Base-by-base conservation (phyloP, 2,113 vertebrate species). In the Microcebus lehilahytsara region DNA sequence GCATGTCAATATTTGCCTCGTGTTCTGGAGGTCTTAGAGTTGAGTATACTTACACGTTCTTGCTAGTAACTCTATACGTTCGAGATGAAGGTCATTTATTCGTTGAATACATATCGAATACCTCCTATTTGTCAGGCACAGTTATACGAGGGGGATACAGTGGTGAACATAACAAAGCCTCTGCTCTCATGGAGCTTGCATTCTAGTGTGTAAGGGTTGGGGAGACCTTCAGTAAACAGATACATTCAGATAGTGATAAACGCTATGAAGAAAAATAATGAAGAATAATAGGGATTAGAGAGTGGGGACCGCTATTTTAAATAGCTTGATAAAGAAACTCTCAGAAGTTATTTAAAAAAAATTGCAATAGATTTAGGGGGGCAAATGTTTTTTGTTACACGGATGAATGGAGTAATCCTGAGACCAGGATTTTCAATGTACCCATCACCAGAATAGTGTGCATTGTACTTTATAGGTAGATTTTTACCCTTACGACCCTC, bases 261-360 rank as follows among this genome's bases (percentile, higher is more conserved):
- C 32, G 13, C 19, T 16, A 7, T 85, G 27, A 60, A 80, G 60
- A 49, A 77, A 84, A 83, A 81, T 9, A 37, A 77, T 78, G 71
- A 85, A 69, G 67, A 69, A 40, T 75, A 85, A 85, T 72, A 66
- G n/a, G 49, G n/a, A 49, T 42, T 42, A 37, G 49, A 69, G n/a
- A 56, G 49, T n/a, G 20, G 34, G 20, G 79, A 62, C 6, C 75
- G 37, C 27, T 86, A 32, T 88, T 97, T 96, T 90, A 92, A 90
- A 46, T 40, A 80, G 81, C 6, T 58, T 49, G 20, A 66, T 75
- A n/a, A 53, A 66, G 49, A 80, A 92, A 64, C 42, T n/a, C 67
- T 96, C 89, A 37, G 77, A 84, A 95, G 37, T 56, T 66, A 46
- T 42, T 22, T 58, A 22, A 9, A 22, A n/a, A 58, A 22, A 58